Conservation (phyloP, 2,113 vertebrate genomes). For the Panurus biarmicus region DNA sequence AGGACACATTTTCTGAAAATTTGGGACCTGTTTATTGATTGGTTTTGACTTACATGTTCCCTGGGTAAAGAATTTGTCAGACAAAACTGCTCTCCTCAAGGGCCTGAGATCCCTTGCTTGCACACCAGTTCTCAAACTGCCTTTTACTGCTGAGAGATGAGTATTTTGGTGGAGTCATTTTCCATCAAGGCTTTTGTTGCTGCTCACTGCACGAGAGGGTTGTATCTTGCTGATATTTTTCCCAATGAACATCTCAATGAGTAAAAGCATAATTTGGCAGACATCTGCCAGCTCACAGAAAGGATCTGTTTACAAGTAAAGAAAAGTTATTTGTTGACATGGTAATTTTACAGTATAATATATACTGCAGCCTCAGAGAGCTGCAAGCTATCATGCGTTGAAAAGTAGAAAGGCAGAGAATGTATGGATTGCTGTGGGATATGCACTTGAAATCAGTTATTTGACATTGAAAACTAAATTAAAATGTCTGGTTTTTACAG, state of each 20-base stretch:
- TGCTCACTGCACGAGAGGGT: neutral
- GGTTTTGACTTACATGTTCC: neutral
- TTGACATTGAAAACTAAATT: slow-evolving; percentile 29
- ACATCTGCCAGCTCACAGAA: slow-evolving; percentile 18
- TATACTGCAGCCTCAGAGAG: neutral
- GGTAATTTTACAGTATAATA: slow-evolving; percentile 35
- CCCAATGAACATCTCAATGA: neutral
- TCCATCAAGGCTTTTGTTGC: slow-evolving; percentile 4
- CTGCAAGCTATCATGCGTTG: neutral
- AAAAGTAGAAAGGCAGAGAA: neutral
- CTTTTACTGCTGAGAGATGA: slow-evolving; percentile 6
- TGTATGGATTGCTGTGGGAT: slow-evolving; percentile 8
- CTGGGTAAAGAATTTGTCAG: neutral
- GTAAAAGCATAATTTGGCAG: neutral
- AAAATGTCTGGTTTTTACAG: neutral
- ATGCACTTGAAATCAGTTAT: slow-evolving; percentile 7
- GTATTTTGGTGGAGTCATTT: slow-evolving; percentile 35
- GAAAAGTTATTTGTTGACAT: slow-evolving; percentile 42
- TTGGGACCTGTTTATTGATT: neutral
- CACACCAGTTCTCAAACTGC: neutral
- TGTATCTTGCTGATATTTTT: neutral
- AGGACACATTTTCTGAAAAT: neutral
- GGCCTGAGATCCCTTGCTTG: neutral
- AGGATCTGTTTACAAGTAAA: slow-evolving; percentile 26
- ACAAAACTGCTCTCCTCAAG: neutral